Conservation (phyloP, 2,888 invertebrate species). For the Xestia sexstrigata region DNA sequence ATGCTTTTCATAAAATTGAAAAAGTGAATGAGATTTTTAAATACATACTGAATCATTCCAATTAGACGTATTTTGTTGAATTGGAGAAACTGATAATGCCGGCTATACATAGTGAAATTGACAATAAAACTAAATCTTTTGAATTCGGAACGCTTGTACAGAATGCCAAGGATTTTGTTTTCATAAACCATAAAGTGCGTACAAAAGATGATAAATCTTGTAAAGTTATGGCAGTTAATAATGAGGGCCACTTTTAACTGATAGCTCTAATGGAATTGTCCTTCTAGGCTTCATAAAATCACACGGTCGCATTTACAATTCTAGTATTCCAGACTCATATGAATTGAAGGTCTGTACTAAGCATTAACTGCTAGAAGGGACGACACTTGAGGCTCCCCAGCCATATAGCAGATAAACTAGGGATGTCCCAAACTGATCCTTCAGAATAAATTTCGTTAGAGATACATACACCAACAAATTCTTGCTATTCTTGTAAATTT, state of each 20-base stretch:
- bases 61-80: conserved; percentile 20
- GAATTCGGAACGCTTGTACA: conserved; percentile 20
- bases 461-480: conserved; percentile 58
- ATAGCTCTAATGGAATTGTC: conserved; percentile 48
- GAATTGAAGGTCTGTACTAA: conserved; percentile 59
- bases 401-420: conserved; percentile 55
- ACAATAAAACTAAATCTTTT: conserved; percentile 13
- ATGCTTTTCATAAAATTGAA: conserved; percentile 23
- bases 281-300: conserved; percentile 50
- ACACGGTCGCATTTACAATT: conserved; percentile 51
- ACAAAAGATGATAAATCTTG: conserved; percentile 21
- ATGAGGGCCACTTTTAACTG: conserved; percentile 19
- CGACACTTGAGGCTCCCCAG: conserved; percentile 51
- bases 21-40: conserved; percentile 11
- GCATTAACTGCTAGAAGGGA: conserved; percentile 50
- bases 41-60: not conserved
- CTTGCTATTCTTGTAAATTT: conserved; percentile 56
- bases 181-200: conserved; percentile 12
- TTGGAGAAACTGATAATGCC: conserved; percentile 4
- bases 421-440: conserved; percentile 64
- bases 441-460: conserved; percentile 60
- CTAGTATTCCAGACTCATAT: conserved; percentile 58
- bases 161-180: conserved; percentile 5
- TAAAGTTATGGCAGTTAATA: conserved; percentile 28
- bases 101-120: conserved; percentile 14